phyloP scores from a whole-genome alignment of 2,797 vertebrate species.

The Scolopax rusticola region DNA sequence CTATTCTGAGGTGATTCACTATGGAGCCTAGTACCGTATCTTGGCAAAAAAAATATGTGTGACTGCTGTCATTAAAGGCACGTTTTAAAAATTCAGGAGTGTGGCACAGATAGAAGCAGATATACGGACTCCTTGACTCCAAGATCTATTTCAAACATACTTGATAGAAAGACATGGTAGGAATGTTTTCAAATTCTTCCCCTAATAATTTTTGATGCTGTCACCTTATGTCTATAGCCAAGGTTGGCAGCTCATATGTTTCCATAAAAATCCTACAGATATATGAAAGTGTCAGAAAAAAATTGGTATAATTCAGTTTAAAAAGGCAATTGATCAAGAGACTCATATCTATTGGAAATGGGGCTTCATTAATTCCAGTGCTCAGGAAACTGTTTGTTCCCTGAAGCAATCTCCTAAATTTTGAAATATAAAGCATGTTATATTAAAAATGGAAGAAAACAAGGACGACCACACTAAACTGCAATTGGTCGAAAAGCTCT shows the following conservation, averaged over 20 bases:
- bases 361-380: not conserved
- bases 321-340: not conserved
- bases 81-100: not conserved
- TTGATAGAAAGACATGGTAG: not conserved
- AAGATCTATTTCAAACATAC: not conserved
- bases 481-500: not conserved
- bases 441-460: not conserved
- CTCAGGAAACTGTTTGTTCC: not conserved
- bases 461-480: not conserved
- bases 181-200: not conserved
- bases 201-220: conserved; percentile 20
- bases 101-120: not conserved
- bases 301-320: not conserved
- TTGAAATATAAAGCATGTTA: not conserved
- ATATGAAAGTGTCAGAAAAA: not conserved
- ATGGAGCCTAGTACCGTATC: not conserved
- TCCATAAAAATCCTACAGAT: not conserved
- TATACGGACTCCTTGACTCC: not conserved
- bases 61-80: not conserved
- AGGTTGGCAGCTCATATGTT: conserved; percentile 9
- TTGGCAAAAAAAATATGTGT: not conserved
- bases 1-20: not conserved
- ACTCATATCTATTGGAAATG: not conserved
- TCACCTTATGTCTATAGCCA: conserved; percentile 15
- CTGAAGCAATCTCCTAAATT: not conserved